Percentiles rank a stretch among this genome's conserved stretches.
Evolutionary conservation across 2,797 vertebrate species (phyloP).

Genomic region (Geotrypetes seraphini): DNA sequence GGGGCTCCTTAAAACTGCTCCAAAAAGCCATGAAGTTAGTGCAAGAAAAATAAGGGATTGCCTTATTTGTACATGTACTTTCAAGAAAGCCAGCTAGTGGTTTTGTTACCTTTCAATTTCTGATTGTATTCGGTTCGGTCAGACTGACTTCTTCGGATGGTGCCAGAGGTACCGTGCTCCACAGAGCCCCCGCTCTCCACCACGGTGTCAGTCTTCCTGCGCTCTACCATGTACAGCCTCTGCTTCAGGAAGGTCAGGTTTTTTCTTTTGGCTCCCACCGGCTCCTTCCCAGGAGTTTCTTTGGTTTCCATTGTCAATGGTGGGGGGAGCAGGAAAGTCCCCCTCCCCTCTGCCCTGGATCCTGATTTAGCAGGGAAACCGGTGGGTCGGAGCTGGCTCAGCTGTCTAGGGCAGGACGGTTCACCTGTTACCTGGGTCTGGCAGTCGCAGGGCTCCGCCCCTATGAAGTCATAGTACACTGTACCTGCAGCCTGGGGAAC

Average conservation of each 20-base stretch:
- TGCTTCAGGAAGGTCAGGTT: conserved; percentile 70
- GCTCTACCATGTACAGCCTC: conserved; percentile 71
- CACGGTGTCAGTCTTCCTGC: conserved; percentile 84
- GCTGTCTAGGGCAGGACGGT: conserved; percentile 50
- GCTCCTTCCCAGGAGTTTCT: conserved; percentile 56
- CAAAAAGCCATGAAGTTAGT: too few relatives aligned
- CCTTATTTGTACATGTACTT: too few relatives aligned
- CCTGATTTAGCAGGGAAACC: too few relatives aligned
- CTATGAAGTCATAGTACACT: conserved; percentile 53
- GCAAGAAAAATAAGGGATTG: too few relatives aligned
- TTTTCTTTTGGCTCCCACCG: conserved; percentile 58
- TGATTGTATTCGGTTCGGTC: conserved; percentile 92
- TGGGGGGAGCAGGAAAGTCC: too few relatives aligned
- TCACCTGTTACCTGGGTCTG: conserved; percentile 51
- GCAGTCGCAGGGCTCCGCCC: conserved; percentile 56
- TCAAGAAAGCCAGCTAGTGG: too few relatives aligned
- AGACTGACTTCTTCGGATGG: conserved; percentile 85
- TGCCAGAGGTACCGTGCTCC: conserved; percentile 65
- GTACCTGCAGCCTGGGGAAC: conserved; percentile 55
- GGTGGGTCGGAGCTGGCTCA: too few relatives aligned
- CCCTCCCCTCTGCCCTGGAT: not conserved
- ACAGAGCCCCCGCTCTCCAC: conserved; percentile 46
- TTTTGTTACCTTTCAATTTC: conserved; percentile 83
- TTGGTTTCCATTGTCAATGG: conserved; percentile 53
- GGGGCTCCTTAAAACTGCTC: too few relatives aligned